Base-by-base conservation (phyloP, 2,888 invertebrate species). In the Plemyria rubiginata region DNA sequence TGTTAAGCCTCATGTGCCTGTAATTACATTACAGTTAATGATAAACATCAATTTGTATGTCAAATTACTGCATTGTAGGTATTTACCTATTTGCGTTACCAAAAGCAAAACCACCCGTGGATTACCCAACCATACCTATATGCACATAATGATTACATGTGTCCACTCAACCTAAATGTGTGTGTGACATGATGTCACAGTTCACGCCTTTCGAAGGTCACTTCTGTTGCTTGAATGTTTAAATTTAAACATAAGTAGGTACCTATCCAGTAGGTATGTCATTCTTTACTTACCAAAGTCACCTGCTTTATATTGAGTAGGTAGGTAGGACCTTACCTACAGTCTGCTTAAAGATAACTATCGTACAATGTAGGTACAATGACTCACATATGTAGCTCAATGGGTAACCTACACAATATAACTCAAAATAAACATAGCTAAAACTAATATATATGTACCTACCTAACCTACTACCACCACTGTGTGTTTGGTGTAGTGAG, bases 261-360 rank as follows among this genome's bases (percentile, higher is more conserved):
- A n/a, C n/a, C n/a, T n/a, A 32, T 8, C 8, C n/a, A n/a, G n/a
- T n/a, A 8, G 7, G 32, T 6, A 2, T 22, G 22, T 22, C 22
- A 22, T 22, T 1, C 29, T 0, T 16, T 32, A 46, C 38, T 5
- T 32, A 40, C 15, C 28, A 15, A 16, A 36, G 43, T 13, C n/a
- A 32, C 41, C 3, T 41, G 16, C n/a, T 13, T 13, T 8, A 40
- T 29, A 53, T 12, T 4, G 32, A 13, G 15, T 38, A 40, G 22
- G 22, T 32, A 43, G 6, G 53, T 22, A 12, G 22, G 9, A 8
- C 15, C 7, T 2, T 32, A 49, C 32, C 15, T 50, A 56, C 36
- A 38, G 36, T 38, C 11, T 11, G 11, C 53, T 56, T 56, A 41
- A 41, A 57, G 62, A 62, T 62, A 57, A 48, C 53, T 9, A 57